These are phyloP conservation scores for Cephus pygmeus DNA, from an alignment of 2,888 invertebrate genomes.

Conservation along the genomic window DNA sequence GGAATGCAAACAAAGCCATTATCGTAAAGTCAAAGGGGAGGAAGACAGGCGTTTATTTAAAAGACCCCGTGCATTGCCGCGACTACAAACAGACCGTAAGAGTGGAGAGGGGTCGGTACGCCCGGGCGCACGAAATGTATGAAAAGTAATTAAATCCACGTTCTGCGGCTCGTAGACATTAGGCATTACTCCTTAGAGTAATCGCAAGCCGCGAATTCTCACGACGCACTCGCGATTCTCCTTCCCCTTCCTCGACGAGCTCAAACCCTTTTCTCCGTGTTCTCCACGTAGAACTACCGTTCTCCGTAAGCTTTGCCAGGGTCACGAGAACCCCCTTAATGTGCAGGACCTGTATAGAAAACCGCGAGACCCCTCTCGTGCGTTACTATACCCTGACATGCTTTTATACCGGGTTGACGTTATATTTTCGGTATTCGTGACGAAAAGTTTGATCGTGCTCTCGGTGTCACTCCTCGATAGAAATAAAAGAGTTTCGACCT, in stretches of 20 bases:
- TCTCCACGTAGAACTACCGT: not conserved
- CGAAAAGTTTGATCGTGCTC: constrained; percentile 44
- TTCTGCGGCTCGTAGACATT: constrained; percentile 21
- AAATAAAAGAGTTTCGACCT: constrained; percentile 16
- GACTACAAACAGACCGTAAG: constrained; percentile 49
- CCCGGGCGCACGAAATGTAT: constrained; percentile 52
- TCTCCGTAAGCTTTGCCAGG: not conserved
- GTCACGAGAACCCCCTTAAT: not conserved
- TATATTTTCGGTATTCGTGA: constrained; percentile 39
- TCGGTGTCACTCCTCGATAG: constrained; percentile 35
- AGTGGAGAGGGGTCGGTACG: constrained; percentile 32
- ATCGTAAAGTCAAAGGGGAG: constrained; percentile 54
- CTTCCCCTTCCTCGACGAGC: not conserved
- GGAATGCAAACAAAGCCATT: constrained; percentile 61
- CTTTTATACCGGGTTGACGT: not conserved
- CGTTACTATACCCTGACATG: not conserved
- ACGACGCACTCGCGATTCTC: not conserved
- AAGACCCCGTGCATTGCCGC: constrained; percentile 40
- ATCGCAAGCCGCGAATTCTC: not conserved
- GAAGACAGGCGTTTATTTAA: constrained; percentile 56
- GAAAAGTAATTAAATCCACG: constrained; percentile 60
- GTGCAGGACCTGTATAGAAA: not conserved
- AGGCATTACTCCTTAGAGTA: not conserved
- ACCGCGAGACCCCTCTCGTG: not conserved
- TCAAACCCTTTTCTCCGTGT: not conserved